A percentile compares a stretch with the other conserved stretches of the same genome.
Conservation (phyloP, 2,888 invertebrate species). For the Sminthurides aquaticus region DNA sequence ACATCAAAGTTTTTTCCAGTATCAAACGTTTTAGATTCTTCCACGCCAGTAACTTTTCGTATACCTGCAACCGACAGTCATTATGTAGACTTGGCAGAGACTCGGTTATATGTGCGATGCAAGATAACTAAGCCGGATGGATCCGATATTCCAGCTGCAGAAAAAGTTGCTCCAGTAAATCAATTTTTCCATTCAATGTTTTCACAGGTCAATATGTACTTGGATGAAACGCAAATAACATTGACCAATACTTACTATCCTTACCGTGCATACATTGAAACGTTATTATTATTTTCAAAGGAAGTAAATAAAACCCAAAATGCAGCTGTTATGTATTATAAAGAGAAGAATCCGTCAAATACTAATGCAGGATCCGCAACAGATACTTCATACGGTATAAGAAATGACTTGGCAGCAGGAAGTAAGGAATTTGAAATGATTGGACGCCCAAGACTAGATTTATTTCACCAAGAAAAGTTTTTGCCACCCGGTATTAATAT, state of each 20-base stretch:
- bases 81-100: conserved; percentile 20
- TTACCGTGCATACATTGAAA: neutral
- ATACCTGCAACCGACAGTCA: conserved; percentile 25
- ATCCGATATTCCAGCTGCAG: conserved; percentile 1
- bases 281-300: neutral
- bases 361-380: neutral
- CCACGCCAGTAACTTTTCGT: conserved; percentile 24
- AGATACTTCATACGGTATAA: conserved; percentile 6
- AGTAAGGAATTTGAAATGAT: conserved; percentile 27
- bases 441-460: conserved; percentile 22
- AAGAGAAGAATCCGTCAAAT: conserved; percentile 20
- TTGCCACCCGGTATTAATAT: conserved; percentile 26
- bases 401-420: conserved; percentile 10
- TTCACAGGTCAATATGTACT: conserved; percentile 16
- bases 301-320: neutral
- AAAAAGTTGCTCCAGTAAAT: conserved; percentile 20
- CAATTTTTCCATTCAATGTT: conserved; percentile 23
- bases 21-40: neutral
- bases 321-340: conserved; percentile 18
- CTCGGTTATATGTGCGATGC: conserved; percentile 16
- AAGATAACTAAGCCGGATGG: conserved; percentile 11
- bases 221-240: neutral
- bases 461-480: conserved; percentile 16
- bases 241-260: neutral
- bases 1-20: conserved; percentile 13